Base-by-base conservation (phyloP, 2,113 vertebrate genomes). In the Cheirogaleus medius region DNA sequence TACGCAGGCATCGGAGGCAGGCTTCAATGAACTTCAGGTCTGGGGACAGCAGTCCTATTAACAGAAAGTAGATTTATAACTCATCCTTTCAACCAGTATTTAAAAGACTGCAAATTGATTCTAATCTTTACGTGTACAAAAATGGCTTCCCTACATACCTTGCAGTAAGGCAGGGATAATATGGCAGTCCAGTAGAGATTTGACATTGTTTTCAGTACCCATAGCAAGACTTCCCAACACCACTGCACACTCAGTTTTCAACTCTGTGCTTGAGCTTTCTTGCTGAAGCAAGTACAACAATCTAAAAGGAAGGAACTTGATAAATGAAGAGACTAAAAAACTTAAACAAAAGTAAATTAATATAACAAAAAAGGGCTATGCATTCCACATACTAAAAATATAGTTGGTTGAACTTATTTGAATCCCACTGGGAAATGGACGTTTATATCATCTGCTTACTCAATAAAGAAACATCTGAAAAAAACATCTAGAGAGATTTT, bases 191-290 rank as follows among this genome's bases (percentile, higher is more conserved):
- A 99, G 99, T 54, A 99, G 99, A 98, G 99, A 99, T 99, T 99
- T 99, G 98, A 99, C 99, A 98, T 99, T 99, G 98, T 99, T 99
- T 98, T 99, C 99, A 5, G 99, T 99, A 96, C 99, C 99, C 99
- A 99, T 99, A 74, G 99, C 99, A 60, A 99, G 99, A 98, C 99
- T 99, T 98, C 99, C 99, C 27, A 99, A 98, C 69, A 99, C 99
- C 96, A 99, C 99, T 0, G 99, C 99, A 47, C 99, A 99, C 97
- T 99, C 99, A 0, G 99, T 99, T 98, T 99, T 99, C 96, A 99
- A 98, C 96, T 99, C 99, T 47, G 99, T 99, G 97, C 99, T 99
- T 85, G 99, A 99, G 2, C 98, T 99, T 98, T 99, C 99, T 99
- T 99, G 99, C 98, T 99, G 99, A 71, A 99, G 99, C 96, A 99